Conservation (phyloP, 2,113 vertebrate species). For the Ageneiosus marmoratus region DNA sequence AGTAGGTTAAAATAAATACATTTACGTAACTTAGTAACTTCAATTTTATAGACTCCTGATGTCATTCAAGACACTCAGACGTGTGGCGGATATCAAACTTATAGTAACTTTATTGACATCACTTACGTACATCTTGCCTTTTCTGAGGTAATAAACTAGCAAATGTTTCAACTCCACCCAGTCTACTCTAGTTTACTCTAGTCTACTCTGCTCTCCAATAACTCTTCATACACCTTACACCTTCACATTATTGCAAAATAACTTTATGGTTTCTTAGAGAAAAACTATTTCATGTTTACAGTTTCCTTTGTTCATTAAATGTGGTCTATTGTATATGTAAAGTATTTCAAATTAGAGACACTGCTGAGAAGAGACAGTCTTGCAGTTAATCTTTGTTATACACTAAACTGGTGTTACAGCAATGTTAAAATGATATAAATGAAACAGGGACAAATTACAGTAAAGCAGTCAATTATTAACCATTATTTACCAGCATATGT, state of each 20-base stretch:
- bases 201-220: no score
- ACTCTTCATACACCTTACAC: background rate
- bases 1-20: no score
- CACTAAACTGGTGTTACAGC: background rate
- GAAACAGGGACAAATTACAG: background rate
- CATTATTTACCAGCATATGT: background rate
- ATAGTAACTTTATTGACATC: background rate
- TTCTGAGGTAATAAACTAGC: background rate
- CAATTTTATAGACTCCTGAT: no score
- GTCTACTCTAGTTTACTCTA: background rate
- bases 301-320: background rate
- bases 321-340: background rate
- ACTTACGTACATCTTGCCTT: background rate
- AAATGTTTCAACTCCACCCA: background rate
- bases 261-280: background rate
- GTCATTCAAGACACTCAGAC: no score
- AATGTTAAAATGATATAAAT: constrained; percentile 1
- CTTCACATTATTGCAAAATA: background rate
- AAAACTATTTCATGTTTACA: background rate
- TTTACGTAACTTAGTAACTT: no score
- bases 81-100: no score
- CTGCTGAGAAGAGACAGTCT: background rate
- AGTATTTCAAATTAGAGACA: background rate
- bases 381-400: background rate
- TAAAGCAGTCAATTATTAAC: constrained; percentile 10